A percentile compares a stretch with the other conserved stretches of the same genome.
Conservation (phyloP, 2,113 vertebrate species). For the Carassius gibelio region DNA sequence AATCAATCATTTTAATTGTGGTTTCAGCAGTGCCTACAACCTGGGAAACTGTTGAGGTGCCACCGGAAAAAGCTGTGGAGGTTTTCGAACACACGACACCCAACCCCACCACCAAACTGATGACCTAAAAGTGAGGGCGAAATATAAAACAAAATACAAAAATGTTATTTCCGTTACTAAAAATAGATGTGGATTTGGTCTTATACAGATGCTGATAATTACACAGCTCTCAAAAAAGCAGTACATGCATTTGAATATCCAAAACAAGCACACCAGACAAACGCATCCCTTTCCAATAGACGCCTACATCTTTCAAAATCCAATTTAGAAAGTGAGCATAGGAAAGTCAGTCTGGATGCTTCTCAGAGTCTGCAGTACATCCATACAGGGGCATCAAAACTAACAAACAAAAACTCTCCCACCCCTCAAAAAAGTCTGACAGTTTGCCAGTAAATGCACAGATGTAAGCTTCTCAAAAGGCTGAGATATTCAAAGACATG, state of each 20-base stretch:
- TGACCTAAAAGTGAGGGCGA: background rate
- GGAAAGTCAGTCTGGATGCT: slow-evolving; percentile 33
- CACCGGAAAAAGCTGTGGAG: slow-evolving; percentile 38
- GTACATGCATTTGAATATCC: background rate
- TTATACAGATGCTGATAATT: slow-evolving; percentile 24
- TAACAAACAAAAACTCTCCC: slow-evolving; percentile 46
- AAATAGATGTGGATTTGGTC: slow-evolving; percentile 3
- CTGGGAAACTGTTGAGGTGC: slow-evolving; percentile 32
- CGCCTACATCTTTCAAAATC: slow-evolving; percentile 33
- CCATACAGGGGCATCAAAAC: slow-evolving; percentile 42
- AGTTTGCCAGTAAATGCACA: slow-evolving; percentile 47
- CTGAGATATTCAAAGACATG: slow-evolving; percentile 52
- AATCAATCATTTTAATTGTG: slow-evolving; percentile 64
- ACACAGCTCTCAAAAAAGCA: slow-evolving; percentile 12
- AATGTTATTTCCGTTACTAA: background rate
- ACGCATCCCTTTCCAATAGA: slow-evolving; percentile 15
- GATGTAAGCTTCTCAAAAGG: slow-evolving; percentile 8
- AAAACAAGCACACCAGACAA: slow-evolving; percentile 19
- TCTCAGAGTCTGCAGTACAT: slow-evolving; percentile 28
- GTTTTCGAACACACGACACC: background rate
- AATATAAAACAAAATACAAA: background rate
- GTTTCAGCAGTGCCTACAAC: slow-evolving; percentile 44
- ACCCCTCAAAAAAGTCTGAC: slow-evolving; percentile 36
- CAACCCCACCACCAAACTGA: background rate
- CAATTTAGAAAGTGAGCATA: slow-evolving; percentile 12